phyloP scores from a whole-genome alignment of 1,140 invertebrate genomes.

The Atta colombica region DNA sequence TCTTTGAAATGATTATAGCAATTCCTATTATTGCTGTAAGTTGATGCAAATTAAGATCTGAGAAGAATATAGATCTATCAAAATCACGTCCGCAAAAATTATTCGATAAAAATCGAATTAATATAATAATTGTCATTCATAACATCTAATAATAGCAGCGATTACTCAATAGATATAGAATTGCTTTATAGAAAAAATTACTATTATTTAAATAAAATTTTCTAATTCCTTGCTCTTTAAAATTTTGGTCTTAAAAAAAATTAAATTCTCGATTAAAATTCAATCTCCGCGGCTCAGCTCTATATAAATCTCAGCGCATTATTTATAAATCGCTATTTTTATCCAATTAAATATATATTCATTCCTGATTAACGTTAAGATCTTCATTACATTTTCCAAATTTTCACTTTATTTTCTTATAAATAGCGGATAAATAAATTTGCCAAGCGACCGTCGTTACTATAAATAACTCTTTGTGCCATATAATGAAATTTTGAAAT shows the following conservation, averaged over 20 bases:
- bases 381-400: background rate
- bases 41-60: constrained; percentile 2
- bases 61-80: constrained; percentile 48
- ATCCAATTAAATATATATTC: constrained; percentile 20
- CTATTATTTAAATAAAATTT: constrained; percentile 12
- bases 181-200: background rate
- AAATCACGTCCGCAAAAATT: background rate
- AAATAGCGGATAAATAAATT: constrained; percentile 62
- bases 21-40: background rate
- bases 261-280: background rate
- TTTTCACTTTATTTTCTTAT: constrained; percentile 19
- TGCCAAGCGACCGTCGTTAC: constrained; percentile 49
- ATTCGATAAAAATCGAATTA: background rate
- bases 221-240: background rate
- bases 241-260: too few relatives aligned
- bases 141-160: constrained; percentile 20
- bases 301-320: constrained; percentile 25
- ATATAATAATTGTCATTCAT: background rate
- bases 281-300: background rate
- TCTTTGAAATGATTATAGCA: constrained; percentile 36
- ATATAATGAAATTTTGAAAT: constrained; percentile 79
- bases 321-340: constrained; percentile 21
- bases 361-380: constrained; percentile 32
- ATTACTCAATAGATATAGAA: background rate
- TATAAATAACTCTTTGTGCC: constrained; percentile 78